A percentile compares a stretch with the other conserved stretches of the same genome.
Evolutionary conservation across 2,113 vertebrate species (phyloP).

Genomic region (Eleginops maclovinus): DNA sequence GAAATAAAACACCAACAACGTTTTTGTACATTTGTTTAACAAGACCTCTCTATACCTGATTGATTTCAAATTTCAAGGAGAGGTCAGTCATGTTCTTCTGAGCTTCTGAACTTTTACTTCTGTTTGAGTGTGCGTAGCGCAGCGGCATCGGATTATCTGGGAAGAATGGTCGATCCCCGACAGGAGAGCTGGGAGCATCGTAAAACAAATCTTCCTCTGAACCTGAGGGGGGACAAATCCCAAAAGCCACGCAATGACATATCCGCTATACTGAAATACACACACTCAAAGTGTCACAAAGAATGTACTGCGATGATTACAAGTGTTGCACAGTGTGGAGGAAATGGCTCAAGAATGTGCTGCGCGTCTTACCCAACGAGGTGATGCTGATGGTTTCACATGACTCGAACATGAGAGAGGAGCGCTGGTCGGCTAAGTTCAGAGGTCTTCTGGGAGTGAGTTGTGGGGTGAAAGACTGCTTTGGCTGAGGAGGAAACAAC

Average conservation of each 20-base stretch:
- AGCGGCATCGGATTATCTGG: constrained; percentile 77
- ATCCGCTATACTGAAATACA: constrained; percentile 1
- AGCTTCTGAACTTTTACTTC: constrained; percentile 79
- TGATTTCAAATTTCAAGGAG: constrained; percentile 91
- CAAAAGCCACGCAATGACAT: constrained; percentile 17
- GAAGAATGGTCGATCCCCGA: constrained; percentile 87
- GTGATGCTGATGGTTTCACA: constrained; percentile 83
- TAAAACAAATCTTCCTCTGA: constrained; percentile 95
- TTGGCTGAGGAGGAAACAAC: constrained; percentile 75
- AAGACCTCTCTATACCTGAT: constrained; percentile 82
- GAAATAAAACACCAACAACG: not conserved
- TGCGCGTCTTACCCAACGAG: constrained; percentile 81
- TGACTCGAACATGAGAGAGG: constrained; percentile 87
- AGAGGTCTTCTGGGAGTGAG: constrained; percentile 82
- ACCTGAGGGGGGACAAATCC: constrained; percentile 61
- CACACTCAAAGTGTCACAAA: not conserved
- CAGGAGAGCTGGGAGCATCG: constrained; percentile 92
- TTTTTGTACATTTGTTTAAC: not conserved
- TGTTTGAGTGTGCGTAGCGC: constrained; percentile 60
- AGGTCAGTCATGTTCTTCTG: constrained; percentile 92
- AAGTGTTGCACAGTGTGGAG: not conserved
- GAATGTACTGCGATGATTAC: not conserved
- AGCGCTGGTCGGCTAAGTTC: constrained; percentile 85
- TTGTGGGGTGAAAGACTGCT: constrained; percentile 84
- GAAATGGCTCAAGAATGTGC: not conserved